Evolutionary conservation across 1,140 invertebrate species (phyloP), one percentile per base, ranked within the genome.

Genomic region (Camponotus vicinus): DNA sequence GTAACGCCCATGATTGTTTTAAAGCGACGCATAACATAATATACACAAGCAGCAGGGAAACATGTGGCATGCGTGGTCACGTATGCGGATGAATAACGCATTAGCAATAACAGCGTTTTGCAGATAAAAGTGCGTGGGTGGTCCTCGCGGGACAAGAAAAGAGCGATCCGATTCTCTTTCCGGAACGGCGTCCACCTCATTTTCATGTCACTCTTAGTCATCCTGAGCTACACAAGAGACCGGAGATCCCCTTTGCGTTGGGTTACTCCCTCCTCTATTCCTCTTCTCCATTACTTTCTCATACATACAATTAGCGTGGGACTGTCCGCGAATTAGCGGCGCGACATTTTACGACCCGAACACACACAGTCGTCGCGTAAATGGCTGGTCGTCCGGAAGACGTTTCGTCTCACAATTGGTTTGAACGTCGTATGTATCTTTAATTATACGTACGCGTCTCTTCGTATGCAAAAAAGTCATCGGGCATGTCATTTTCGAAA

Each of bases 301-400:
- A 79, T 90, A 89, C 88, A 87, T 89, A 87, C 63, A 89, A 90
- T 90, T 90, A 90, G 88, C 69, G 89, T 90, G 85, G 79, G 88
- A 84, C 69, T 85, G 85, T 59, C 49, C 67, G 63, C 70, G 75
- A 89, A 89, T 89, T 90, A 89, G 88, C 42, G n/a, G 9, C 67
- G 37, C 45, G 40, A 64, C 61, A 75, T 69, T 90, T 87, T 89
- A 87, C 88, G 88, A 89, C 42, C 21, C 32, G 77, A 82, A 61
- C 71, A 79, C 77, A 89, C 71, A 87, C 66, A 80, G 77, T 67
- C 59, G 57, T 61, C 49, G 52, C 69, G 42, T 76, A 76, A 71
- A 88, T 75, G 57, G 66, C 15, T 55, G 67, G 8, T 63, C 49
- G 52, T 49, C 73, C 61, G 70, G 71, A 75, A 79, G 82, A 67